A percentile compares a stretch with the other conserved stretches of the same genome.
Conservation (phyloP, 2,113 vertebrate species). For the Harpagus bidentatus region DNA sequence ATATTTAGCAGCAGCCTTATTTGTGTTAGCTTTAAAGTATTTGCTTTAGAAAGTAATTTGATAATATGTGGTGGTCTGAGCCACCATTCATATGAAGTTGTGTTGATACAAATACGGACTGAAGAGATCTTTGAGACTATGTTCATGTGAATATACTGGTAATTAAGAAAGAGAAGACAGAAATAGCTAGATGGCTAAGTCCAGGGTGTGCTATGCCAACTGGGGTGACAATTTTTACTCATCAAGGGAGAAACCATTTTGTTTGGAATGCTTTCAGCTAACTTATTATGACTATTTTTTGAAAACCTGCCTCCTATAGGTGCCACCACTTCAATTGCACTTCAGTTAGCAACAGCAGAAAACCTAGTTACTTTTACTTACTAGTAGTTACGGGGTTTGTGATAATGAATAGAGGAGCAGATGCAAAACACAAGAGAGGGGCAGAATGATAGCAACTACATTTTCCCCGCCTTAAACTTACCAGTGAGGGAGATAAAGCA, state of each 20-base stretch:
- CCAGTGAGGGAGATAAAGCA: neutral
- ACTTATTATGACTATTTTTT: neutral
- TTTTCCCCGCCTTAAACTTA: neutral
- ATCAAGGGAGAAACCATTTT: neutral
- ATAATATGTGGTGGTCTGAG: neutral
- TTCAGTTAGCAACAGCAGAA: neutral
- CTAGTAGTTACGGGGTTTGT: neutral
- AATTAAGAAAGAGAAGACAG: neutral
- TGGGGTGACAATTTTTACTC: neutral
- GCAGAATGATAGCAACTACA: neutral
- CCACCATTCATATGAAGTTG: neutral
- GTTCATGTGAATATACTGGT: neutral
- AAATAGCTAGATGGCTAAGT: neutral
- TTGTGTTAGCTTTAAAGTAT: neutral
- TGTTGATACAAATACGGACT: neutral
- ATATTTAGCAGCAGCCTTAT: neutral
- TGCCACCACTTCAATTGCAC: neutral
- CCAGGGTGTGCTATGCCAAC: neutral
- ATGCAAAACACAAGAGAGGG: neutral
- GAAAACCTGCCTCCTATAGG: neutral
- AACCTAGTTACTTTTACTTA: neutral
- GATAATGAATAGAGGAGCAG: neutral
- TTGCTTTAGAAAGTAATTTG: neutral
- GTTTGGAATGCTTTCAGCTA: neutral
- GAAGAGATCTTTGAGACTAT: neutral